A percentile compares a stretch with the other conserved stretches of the same genome.
These are phyloP conservation scores for Liodrosophila aerea DNA, from an alignment of 2,888 invertebrate genomes.

Conservation along the genomic window DNA sequence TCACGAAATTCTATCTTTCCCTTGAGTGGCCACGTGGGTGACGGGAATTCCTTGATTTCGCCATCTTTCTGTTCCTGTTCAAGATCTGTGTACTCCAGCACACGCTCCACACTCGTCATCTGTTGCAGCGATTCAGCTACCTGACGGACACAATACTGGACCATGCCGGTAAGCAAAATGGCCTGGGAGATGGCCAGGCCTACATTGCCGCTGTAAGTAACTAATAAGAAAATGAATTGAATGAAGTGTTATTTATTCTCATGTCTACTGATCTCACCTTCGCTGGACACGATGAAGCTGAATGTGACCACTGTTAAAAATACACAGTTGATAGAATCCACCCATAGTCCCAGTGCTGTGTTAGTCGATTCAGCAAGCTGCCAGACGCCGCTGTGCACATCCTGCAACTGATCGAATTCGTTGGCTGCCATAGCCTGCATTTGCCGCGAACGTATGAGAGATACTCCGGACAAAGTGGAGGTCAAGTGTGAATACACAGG, in stretches of 20 bases:
- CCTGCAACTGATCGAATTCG: slow-evolving; percentile 89
- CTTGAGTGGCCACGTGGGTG: slow-evolving; percentile 86
- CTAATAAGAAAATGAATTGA: slow-evolving; percentile 45
- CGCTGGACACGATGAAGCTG: slow-evolving; percentile 85
- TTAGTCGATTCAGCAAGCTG: slow-evolving; percentile 77
- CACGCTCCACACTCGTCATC: slow-evolving; percentile 89
- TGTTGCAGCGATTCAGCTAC: slow-evolving; percentile 87
- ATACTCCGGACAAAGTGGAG: slow-evolving; percentile 91
- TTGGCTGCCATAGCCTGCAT: slow-evolving; percentile 88
- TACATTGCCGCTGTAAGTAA: slow-evolving; percentile 86
- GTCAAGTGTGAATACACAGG: slow-evolving; percentile 95
- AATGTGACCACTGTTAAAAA: slow-evolving; percentile 87
- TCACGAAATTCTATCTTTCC: slow-evolving; percentile 85
- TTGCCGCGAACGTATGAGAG: slow-evolving; percentile 91
- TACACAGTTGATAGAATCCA: slow-evolving; percentile 87
- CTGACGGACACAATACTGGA: slow-evolving; percentile 87
- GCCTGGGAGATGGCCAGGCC: slow-evolving; percentile 87
- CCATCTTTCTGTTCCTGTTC: slow-evolving; percentile 83
- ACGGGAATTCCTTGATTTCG: slow-evolving; percentile 82
- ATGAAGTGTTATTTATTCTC: no score
- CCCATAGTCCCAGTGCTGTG: slow-evolving; percentile 87
- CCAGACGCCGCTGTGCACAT: slow-evolving; percentile 81
- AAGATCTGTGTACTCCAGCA: slow-evolving; percentile 87
- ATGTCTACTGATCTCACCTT: slow-evolving; percentile 82
- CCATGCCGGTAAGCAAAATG: slow-evolving; percentile 87